Base-by-base conservation (phyloP, 2,113 vertebrate genomes). In the Paedocypris sp. region DNA sequence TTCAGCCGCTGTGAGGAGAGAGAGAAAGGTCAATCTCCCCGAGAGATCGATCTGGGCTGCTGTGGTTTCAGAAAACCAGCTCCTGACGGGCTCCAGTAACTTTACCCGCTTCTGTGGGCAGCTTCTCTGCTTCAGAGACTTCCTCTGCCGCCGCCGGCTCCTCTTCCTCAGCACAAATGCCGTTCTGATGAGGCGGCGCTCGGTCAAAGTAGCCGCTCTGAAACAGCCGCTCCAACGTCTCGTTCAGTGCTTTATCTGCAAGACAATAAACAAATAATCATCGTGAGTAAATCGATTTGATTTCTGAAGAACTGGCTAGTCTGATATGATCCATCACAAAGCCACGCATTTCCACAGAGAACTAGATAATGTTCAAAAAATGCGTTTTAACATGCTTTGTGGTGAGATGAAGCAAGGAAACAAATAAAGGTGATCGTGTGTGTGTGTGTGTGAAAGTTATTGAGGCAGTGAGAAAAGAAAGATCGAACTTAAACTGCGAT, bases 161-260 rank as follows among this genome's bases (percentile, higher is more conserved):
- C n/a, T 77, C 77, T 35, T 90, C 91, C 9, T 92, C 91, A 60
- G 89, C 88, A 76, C 91, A 94, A 3, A 94, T 71, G 13, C 94
- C 93, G 0, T 97, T 97, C 77, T 97, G 93, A 72, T 93, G 91
- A 74, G 87, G 83, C 64, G 88, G 90, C 66, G 86, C 80, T 72
- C 79, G 88, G 71, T 97, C 92, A 56, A 98, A 98, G 79, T 96
- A 97, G 56, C 87, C 90, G 52, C 91, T 93, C 80, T 91, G 86
- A 73, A 95, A 85, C 80, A 96, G 80, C 43, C 87, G 89, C 76
- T 97, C 93, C 64, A 97, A 83, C 8, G 85, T 79, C 64, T 94
- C 91, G 73, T 85, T 95, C 66, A 98, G 78, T 8, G 80, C 82
- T 83, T 97, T 98, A 81, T 98, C 94, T 98, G 68, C 20, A 28